Evolutionary conservation across 2,797 vertebrate species (phyloP).

Genomic region (Notolepis coatsorum): DNA sequence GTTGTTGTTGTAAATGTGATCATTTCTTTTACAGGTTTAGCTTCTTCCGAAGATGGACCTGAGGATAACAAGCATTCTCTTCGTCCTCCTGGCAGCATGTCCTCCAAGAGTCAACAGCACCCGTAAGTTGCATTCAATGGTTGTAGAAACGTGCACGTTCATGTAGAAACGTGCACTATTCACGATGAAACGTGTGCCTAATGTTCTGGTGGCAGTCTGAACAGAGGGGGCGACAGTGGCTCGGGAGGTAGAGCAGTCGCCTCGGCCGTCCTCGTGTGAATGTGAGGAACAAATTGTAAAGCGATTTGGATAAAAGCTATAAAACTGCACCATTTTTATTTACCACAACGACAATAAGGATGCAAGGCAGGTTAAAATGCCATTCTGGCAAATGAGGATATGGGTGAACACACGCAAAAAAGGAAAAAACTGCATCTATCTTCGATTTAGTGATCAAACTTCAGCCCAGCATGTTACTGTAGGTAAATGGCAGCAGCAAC

Average conservation of each 20-base stretch:
- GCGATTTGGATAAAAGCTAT: too few species aligned
- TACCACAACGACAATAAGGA: too few species aligned
- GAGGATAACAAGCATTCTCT: slow-evolving; percentile 78
- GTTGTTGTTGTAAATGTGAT: not conserved
- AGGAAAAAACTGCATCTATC: too few species aligned
- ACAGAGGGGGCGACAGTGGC: too few species aligned
- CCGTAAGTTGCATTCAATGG: slow-evolving; percentile 78
- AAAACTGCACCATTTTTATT: too few species aligned
- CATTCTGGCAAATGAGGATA: too few species aligned
- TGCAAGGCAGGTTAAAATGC: too few species aligned
- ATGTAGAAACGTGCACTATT: not conserved
- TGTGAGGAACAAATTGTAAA: too few species aligned
- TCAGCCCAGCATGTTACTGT: not conserved
- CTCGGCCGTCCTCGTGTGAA: too few species aligned
- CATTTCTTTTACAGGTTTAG: slow-evolving; percentile 76
- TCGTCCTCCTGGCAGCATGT: slow-evolving; percentile 85
- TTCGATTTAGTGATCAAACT: slow-evolving; percentile 8
- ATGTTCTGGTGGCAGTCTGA: not conserved
- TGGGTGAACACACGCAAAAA: too few species aligned
- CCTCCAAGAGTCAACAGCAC: slow-evolving; percentile 87
- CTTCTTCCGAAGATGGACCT: slow-evolving; percentile 90
- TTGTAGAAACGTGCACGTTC: not conserved
- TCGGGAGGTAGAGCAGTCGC: too few species aligned
- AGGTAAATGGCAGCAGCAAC: not conserved
- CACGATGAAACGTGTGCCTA: not conserved